Evolutionary conservation across 2,797 vertebrate species (phyloP).

Genomic region (Diplodus sargus): DNA sequence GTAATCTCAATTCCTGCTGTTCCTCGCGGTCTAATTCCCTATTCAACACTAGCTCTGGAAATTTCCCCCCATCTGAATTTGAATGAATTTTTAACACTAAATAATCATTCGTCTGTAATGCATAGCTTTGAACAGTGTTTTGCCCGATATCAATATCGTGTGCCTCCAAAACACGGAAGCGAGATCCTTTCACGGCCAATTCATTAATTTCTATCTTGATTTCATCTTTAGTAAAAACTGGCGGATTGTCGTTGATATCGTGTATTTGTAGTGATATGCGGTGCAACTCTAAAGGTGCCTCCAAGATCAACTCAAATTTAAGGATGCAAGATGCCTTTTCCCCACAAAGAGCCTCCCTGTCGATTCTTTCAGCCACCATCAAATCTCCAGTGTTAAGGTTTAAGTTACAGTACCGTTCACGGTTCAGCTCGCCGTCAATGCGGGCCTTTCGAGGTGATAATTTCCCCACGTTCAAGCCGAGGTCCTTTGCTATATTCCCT

Average conservation of each 20-base stretch:
- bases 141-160: slow-evolving; percentile 56
- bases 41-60: slow-evolving; percentile 56
- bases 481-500: slow-evolving; percentile 69
- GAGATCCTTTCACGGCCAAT: slow-evolving; percentile 39
- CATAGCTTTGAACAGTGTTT: slow-evolving; percentile 53
- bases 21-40: slow-evolving; percentile 61
- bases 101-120: slow-evolving; percentile 34
- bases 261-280: slow-evolving; percentile 71
- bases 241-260: slow-evolving; percentile 49
- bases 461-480: slow-evolving; percentile 45
- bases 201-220: slow-evolving; percentile 72
- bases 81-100: slow-evolving; percentile 41
- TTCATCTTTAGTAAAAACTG: slow-evolving; percentile 68
- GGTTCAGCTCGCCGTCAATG: slow-evolving; percentile 42
- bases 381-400: slow-evolving; percentile 47
- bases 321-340: slow-evolving; percentile 65
- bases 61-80: slow-evolving; percentile 34
- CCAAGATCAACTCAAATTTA: slow-evolving; percentile 76
- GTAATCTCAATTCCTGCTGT: slow-evolving; percentile 4
- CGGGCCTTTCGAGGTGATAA: slow-evolving; percentile 47
- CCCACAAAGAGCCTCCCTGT: slow-evolving; percentile 62
- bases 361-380: slow-evolving; percentile 48
- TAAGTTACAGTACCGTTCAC: slow-evolving; percentile 46
- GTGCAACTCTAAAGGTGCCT: slow-evolving; percentile 71
- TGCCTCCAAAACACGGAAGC: slow-evolving; percentile 50